Evolutionary conservation across 2,797 vertebrate species (phyloP).

Genomic region (Hypotaenidia philippensis): DNA sequence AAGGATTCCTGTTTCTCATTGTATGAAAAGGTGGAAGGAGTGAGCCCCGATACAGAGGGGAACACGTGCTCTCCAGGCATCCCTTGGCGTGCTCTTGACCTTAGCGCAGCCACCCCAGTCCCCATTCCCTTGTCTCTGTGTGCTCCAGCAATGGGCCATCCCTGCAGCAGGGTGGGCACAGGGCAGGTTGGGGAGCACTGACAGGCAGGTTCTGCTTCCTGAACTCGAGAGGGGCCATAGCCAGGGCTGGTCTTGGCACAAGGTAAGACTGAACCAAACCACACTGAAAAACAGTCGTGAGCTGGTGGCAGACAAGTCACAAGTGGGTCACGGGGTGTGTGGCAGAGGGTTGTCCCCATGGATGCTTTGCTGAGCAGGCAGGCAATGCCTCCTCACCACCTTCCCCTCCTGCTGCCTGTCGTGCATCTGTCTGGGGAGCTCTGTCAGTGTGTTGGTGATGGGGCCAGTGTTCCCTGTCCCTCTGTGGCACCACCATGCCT

Average conservation of each 20-base stretch:
- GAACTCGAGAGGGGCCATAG: neutral
- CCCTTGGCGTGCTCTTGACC: rapidly evolving
- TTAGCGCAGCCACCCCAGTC: neutral
- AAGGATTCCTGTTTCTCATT: slow-evolving; percentile 36
- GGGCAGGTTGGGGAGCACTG: neutral
- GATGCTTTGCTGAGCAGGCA: neutral
- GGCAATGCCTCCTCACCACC: neutral
- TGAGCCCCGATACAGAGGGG: neutral
- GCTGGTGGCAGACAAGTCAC: neutral
- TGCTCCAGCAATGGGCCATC: rapidly evolving
- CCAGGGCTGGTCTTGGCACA: neutral
- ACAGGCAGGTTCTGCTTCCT: neutral
- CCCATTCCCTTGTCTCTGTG: neutral
- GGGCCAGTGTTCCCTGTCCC: neutral
- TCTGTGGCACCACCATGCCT: rapidly evolving
- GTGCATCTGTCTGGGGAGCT: neutral
- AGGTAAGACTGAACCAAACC: neutral
- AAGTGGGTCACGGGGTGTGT: neutral
- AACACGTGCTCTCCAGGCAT: neutral
- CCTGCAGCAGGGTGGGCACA: neutral
- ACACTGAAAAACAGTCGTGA: rapidly evolving
- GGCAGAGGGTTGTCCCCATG: neutral
- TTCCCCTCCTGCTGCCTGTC: neutral
- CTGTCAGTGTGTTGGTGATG: neutral
- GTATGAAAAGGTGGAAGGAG: slow-evolving; percentile 4